Evolutionary conservation across 1,140 invertebrate species (phyloP).

Genomic region (Drosophila nebulosa): DNA sequence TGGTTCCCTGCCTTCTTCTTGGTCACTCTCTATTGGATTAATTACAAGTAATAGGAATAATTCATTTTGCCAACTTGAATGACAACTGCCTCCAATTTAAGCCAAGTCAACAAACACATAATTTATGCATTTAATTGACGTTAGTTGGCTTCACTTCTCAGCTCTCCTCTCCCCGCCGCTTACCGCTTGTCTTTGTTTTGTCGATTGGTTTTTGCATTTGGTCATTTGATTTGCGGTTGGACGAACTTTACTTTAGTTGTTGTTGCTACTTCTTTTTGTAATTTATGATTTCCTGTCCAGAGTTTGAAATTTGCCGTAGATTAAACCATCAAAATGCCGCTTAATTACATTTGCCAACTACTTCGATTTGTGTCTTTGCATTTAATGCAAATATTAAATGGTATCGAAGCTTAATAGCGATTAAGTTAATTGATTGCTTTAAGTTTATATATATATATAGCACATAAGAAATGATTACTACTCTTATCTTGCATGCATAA

Average conservation of each 20-base stretch:
- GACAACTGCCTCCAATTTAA: constrained; percentile 5
- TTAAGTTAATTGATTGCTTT: constrained; percentile 64
- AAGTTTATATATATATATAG: constrained; percentile 20
- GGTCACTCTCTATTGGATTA: constrained; percentile 33
- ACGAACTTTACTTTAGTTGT: constrained; percentile 18
- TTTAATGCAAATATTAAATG: constrained; percentile 70
- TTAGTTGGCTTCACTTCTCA: neutral
- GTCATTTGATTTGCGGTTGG: constrained; percentile 40
- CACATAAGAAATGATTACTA: constrained; percentile 19
- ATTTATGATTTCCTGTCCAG: constrained; percentile 68
- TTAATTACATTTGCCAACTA: constrained; percentile 39
- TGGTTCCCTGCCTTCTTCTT: neutral
- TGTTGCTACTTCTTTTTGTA: constrained; percentile 34
- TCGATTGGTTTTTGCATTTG: neutral
- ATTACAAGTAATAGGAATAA: constrained; percentile 22
- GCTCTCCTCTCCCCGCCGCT: neutral
- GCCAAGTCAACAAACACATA: constrained; percentile 13
- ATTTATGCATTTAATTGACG: constrained; percentile 15
- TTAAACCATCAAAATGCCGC: constrained; percentile 61
- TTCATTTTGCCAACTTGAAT: constrained; percentile 2
- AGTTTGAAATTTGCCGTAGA: constrained; percentile 50
- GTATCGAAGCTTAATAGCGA: constrained; percentile 52
- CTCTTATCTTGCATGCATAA: constrained; percentile 1
- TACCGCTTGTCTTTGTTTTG: neutral
- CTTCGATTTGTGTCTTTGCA: constrained; percentile 17